A percentile compares a stretch with the other conserved stretches of the same genome.
Conservation (phyloP, 2,797 vertebrate species). For the Lepidocolaptes lacrymiger region DNA sequence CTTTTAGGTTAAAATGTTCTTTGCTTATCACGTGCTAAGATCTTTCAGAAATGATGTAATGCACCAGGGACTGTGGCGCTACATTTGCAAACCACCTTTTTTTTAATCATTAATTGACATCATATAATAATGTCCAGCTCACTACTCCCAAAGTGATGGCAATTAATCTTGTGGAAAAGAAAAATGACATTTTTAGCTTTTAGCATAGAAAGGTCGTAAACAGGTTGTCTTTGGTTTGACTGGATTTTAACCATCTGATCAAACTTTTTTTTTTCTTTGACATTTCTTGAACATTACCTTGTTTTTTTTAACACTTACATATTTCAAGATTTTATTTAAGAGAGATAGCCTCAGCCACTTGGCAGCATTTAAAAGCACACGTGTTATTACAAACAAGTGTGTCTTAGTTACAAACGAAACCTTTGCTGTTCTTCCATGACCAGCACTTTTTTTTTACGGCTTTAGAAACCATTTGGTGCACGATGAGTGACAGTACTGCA, state of each 20-base stretch:
- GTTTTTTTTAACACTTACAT: constrained; percentile 51
- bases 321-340: constrained; percentile 33
- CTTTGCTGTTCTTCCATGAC: constrained; percentile 14
- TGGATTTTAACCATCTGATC: constrained; percentile 56
- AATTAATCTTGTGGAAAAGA: constrained; percentile 46
- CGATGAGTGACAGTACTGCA: not conserved
- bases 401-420: constrained; percentile 46
- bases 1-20: constrained; percentile 61
- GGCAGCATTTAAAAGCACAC: constrained; percentile 44
- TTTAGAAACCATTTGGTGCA: not conserved
- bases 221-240: constrained; percentile 47
- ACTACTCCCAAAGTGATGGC: constrained; percentile 46
- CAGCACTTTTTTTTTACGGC: not conserved
- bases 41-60: constrained; percentile 59
- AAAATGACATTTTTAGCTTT: constrained; percentile 41
- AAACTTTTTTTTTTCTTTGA: not conserved
- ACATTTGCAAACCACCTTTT: constrained; percentile 58
- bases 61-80: constrained; percentile 26
- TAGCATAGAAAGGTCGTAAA: constrained; percentile 48
- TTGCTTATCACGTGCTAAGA: constrained; percentile 48
- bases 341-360: constrained; percentile 33
- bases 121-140: constrained; percentile 52
- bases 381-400: constrained; percentile 46
- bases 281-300: constrained; percentile 41
- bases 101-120: constrained; percentile 61